Evolutionary conservation across 2,113 vertebrate genomes (phyloP), one percentile per base, ranked within the genome.

Genomic region (Neomonachus schauinslandi): DNA sequence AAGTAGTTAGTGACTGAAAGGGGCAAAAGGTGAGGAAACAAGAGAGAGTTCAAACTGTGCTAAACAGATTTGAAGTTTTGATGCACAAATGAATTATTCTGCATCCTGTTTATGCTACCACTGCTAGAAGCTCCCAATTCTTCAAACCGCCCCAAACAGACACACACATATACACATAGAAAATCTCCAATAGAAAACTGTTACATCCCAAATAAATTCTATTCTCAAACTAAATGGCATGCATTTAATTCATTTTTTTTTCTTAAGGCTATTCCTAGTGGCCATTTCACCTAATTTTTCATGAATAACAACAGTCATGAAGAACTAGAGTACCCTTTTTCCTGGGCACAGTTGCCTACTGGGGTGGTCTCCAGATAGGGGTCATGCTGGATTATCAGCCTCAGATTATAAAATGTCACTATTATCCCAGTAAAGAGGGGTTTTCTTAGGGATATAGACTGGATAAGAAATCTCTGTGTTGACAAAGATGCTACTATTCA

Each of bases 101-200:
- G 4, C 11, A 67, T 39, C 33, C 28, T 16, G 7, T 15, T 86
- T 49, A 39, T 31, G 4, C 16, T 11, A 4, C 4, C 51, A n/a
- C 0, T 13, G 5, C 31, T 11, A 0, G 7, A 49, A 76, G n/a
- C 31, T 39, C 9, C 1, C 7, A 49, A 0, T 28, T 76, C n/a
- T 77, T 96, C 12, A 49, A 63, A 82, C 0, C 0, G 65, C 19
- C 42, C 61, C 65, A 77, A 36, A 74, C 61, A 57, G 3, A 83
- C 2, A 15, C 4, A 21, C 8, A 26, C 18, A 33, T 14, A 53
- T 0, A 33, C 15, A 61, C 12, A 53, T 1, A 65, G 13, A 63
- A n/a, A 94, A 57, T 55, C 51, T 55, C 59, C 39, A 67, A 53
- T 28, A 33, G 46, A 89, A 90, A 86, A 33, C 16, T 63, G 81